Base-by-base conservation (phyloP, 2,888 invertebrate species). In the Amblyjoppa proteus region DNA sequence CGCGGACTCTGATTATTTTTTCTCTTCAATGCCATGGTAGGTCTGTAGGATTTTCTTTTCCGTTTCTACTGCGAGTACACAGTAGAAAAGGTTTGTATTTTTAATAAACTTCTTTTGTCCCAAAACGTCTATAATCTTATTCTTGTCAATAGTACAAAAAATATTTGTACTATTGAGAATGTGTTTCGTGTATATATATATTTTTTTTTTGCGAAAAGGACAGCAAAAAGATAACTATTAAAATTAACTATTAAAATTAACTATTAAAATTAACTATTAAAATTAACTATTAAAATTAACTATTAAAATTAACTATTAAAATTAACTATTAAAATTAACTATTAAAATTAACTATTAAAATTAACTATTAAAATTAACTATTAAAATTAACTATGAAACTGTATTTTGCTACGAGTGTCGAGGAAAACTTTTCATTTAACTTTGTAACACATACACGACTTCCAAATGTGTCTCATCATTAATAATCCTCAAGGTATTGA, bases 401-500 rank as follows among this genome's bases (percentile, higher is more conserved):
- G 51, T n/a, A 51, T 51, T 16, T 53, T 53, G 20, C 53, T 20
- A 7, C 53, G 20, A 53, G 53, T 20, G 1, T 20, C 53, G 2
- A 53, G n/a, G 7, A 6, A 20, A 61, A 58, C 31, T 51, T 58
- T 68, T 66, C 73, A n/a, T 58, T 34, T 16, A 34, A 34, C 34
- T 69, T 56, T 13, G 13, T 51, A 6, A 53, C 2, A 53, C 2
- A 53, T 5, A 53, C 6, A 53, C 53, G 20, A 2, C 20, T n/a
- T n/a, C 53, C 7, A 6, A 34, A 34, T 20, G 53, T 3, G 2
- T 53, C 9, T 25, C 11, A n/a, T 56, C 69, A 34, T 58, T 73
- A 45, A 49, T 64, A 69, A 61, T 69, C 16, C n/a, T 28, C 20
- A 66, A 58, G 25, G 75, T 38, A 81, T 84, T 81, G 25, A 68